phyloP scores from a whole-genome alignment of 2,888 invertebrate genomes.

The Caenorhabditis japonica region DNA sequence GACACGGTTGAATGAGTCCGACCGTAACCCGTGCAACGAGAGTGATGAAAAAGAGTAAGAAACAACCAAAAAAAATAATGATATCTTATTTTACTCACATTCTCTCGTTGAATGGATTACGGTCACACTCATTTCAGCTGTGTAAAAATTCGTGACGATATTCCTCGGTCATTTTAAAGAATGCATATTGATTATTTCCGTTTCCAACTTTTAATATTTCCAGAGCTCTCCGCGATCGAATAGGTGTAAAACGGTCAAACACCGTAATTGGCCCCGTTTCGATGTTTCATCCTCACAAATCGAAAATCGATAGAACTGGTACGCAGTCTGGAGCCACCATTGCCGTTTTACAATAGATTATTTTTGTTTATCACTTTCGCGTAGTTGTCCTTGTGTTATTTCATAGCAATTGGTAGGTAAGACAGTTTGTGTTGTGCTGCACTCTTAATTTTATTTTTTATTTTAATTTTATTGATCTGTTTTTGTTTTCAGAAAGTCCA shows the following conservation, averaged over 20 bases:
- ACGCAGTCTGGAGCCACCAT: slow-evolving; percentile 34
- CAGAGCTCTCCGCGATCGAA: slow-evolving; percentile 52
- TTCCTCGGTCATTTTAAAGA: no score
- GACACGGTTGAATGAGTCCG: no score
- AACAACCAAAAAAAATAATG: no score
- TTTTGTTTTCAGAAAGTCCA: slow-evolving; percentile 3
- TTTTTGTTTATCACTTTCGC: neutral
- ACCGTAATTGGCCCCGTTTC: slow-evolving; percentile 23
- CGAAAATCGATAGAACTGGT: slow-evolving; percentile 28
- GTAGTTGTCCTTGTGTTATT: no score
- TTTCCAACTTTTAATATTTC: no score
- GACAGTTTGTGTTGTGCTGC: neutral
- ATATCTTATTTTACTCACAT: no score
- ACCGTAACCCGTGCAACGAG: neutral
- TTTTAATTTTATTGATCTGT: neutral
- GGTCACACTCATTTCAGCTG: no score
- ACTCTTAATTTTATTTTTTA: neutral
- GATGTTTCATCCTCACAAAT: slow-evolving; percentile 18
- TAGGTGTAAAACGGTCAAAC: slow-evolving; percentile 33
- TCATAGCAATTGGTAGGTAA: no score
- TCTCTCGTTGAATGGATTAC: no score
- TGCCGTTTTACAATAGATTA: neutral
- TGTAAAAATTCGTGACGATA: no score
- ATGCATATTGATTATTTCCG: no score
- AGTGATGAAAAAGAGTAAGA: no score